Evolutionary conservation across 2,797 vertebrate genomes (phyloP).

Genomic region (Octomys mimax): DNA sequence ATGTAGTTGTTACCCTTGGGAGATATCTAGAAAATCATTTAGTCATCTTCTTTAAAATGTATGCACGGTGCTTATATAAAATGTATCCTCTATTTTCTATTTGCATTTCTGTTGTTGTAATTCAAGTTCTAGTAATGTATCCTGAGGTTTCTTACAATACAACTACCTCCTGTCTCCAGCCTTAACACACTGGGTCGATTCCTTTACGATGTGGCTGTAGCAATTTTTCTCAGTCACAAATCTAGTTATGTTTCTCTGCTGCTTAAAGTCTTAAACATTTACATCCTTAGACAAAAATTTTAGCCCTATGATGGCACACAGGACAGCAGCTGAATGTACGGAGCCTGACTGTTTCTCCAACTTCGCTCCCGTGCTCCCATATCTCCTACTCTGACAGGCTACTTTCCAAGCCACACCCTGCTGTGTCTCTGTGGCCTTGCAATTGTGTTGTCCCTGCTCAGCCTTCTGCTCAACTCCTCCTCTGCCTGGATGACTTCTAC

Average conservation of each 20-base stretch:
- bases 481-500: background rate
- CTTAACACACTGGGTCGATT: slow-evolving; percentile 18
- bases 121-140: slow-evolving; percentile 32
- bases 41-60: slow-evolving; percentile 12
- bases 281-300: background rate
- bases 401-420: background rate
- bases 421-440: background rate
- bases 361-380: background rate
- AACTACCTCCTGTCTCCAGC: background rate
- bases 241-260: background rate
- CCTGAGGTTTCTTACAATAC: background rate
- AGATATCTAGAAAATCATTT: background rate
- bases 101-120: slow-evolving; percentile 41
- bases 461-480: background rate
- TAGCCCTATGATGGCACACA: background rate
- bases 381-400: background rate
- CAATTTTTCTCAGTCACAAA: slow-evolving; percentile 43
- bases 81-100: background rate
- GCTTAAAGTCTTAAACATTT: slow-evolving; percentile 52
- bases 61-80: slow-evolving; percentile 12
- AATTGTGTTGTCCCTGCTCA: background rate
- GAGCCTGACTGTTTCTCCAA: background rate
- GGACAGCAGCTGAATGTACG: background rate
- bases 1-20: background rate
- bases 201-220: background rate